Percentiles rank a stretch among this genome's conserved stretches.
phyloP scores from a whole-genome alignment of 2,113 vertebrate species.

The Cephalopholis sonnerati region DNA sequence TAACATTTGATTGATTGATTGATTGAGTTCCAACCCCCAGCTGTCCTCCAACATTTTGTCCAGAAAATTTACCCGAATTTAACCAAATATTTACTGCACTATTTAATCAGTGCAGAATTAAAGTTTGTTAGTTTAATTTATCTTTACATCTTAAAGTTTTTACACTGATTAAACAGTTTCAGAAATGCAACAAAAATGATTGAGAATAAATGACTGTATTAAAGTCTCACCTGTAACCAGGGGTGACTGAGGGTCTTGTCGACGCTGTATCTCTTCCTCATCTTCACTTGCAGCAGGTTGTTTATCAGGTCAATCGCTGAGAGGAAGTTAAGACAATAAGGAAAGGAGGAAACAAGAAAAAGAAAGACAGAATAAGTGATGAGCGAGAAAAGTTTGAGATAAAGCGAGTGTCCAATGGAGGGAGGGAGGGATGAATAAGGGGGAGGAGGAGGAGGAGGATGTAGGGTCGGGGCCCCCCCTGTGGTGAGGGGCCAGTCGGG shows the following conservation, averaged over 20 bases:
- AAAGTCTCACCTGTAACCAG: conserved; percentile 92
- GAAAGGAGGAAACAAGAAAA: background rate
- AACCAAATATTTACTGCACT: too few relatives aligned
- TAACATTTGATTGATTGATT: too few relatives aligned
- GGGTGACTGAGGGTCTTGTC: conserved; percentile 98
- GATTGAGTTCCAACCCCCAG: background rate
- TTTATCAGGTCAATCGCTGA: conserved; percentile 98
- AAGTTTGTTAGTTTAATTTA: too few relatives aligned
- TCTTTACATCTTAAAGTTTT: too few relatives aligned
- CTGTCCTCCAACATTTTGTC: background rate
- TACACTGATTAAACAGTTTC: background rate
- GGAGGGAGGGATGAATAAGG: background rate
- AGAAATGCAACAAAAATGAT: background rate
- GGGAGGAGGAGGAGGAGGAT: conserved; percentile 40
- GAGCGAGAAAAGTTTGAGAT: background rate
- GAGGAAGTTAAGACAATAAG: background rate
- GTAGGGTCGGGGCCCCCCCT: conserved; percentile 33
- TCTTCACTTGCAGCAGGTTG: conserved; percentile 99
- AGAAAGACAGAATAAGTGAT: background rate
- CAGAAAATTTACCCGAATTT: too few relatives aligned
- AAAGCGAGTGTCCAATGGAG: background rate
- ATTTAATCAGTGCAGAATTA: too few relatives aligned
- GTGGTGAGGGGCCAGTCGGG: conserved; percentile 58
- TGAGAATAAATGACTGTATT: background rate
- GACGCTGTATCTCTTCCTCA: conserved; percentile 98